Conservation (phyloP, 2,113 vertebrate species). For the Lagopus leucura region DNA sequence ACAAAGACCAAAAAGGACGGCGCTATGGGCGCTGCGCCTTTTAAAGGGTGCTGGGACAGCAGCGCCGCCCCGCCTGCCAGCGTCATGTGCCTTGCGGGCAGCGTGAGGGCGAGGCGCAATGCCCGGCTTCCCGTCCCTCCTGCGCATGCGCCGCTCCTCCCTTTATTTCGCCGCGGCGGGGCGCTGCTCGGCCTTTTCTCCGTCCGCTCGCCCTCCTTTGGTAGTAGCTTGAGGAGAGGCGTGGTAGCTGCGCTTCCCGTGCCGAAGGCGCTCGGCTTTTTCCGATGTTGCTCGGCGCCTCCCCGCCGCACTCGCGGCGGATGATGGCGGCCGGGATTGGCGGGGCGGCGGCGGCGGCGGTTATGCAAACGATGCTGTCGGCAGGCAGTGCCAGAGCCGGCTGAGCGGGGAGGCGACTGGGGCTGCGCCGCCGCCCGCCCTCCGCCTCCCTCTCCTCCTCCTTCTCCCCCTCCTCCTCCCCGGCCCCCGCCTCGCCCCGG, state of each 20-base stretch:
- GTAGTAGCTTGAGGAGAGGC: accelerated
- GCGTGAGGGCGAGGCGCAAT: accelerated
- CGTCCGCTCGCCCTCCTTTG: not conserved
- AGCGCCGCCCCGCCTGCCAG: too few species aligned
- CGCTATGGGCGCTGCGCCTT: accelerated
- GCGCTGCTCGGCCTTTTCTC: too few species aligned
- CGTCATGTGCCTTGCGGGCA: not conserved
- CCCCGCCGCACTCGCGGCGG: slow-evolving; percentile 59
- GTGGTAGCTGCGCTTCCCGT: accelerated
- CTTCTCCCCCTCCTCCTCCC: not conserved
- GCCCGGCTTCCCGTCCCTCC: accelerated
- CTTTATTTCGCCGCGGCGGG: accelerated
- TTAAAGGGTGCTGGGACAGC: not conserved
- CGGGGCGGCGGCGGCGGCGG: slow-evolving; percentile 7
- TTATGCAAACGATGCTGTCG: slow-evolving; percentile 34
- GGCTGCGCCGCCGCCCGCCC: slow-evolving; percentile 15
- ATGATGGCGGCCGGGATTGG: slow-evolving; percentile 90
- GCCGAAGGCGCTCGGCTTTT: not conserved
- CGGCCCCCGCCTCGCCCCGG: not conserved
- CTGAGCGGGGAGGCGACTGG: slow-evolving; percentile 31
- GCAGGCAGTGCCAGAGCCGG: slow-evolving; percentile 7
- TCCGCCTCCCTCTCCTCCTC: not conserved
- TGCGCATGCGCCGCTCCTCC: not conserved
- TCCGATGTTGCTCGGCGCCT: not conserved
- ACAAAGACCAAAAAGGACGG: too few species aligned